phyloP scores from a whole-genome alignment of 2,888 invertebrate genomes.

The Stenodera caucasica region DNA sequence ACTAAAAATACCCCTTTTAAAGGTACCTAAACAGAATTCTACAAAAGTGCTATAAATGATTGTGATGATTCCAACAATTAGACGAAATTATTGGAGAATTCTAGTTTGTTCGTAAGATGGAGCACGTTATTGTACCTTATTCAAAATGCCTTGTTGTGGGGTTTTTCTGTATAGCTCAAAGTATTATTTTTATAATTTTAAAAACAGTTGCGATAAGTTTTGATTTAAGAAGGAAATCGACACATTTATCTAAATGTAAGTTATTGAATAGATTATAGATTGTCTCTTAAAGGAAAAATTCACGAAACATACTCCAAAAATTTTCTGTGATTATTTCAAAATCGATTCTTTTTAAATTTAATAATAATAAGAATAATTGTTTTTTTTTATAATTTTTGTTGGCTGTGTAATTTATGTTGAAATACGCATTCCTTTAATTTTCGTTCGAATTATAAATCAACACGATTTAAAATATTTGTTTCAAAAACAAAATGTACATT shows the following conservation, averaged over 20 bases:
- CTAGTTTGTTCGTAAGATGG: neutral
- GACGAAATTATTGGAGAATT: neutral
- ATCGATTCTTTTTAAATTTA: slow-evolving; percentile 12
- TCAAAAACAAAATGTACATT: neutral
- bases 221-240: neutral
- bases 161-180: slow-evolving; percentile 18
- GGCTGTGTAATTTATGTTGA: slow-evolving; percentile 26
- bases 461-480: slow-evolving; percentile 3
- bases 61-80: neutral
- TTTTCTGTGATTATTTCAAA: slow-evolving; percentile 25
- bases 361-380: too few relatives aligned
- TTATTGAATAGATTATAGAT: slow-evolving; percentile 8
- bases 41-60: neutral
- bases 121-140: slow-evolving; percentile 9
- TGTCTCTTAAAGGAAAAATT: slow-evolving; percentile 9
- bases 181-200: slow-evolving; percentile 26
- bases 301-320: slow-evolving; percentile 24
- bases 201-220: neutral
- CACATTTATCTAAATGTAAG: slow-evolving; percentile 7
- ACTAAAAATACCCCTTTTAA: too few relatives aligned
- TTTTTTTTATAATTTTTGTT: slow-evolving; percentile 15
- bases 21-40: neutral
- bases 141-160: slow-evolving; percentile 6
- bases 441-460: neutral
- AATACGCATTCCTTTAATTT: slow-evolving; percentile 24